Evolutionary conservation across 1,140 invertebrate species (phyloP).

Genomic region (Meloidogyne chitwoodi): DNA sequence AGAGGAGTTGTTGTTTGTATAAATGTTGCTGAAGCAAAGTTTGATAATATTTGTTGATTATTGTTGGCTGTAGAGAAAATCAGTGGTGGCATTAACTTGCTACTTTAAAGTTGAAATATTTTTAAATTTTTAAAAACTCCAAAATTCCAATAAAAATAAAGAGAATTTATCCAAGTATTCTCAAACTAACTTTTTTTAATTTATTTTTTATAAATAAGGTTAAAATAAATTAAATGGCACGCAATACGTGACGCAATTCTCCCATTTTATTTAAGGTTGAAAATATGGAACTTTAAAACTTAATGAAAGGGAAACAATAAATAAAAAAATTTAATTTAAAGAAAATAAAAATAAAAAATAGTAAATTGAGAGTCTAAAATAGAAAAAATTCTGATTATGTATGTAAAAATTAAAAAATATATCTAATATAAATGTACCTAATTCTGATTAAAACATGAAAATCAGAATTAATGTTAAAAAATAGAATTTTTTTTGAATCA

Average conservation of each 20-base stretch:
- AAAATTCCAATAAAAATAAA: too few species aligned
- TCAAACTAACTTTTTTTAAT: too few species aligned
- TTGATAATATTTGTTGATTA: not conserved
- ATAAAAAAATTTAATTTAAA: not conserved
- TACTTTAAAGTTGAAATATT: not conserved
- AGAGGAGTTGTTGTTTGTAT: too few species aligned
- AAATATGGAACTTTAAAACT: not conserved
- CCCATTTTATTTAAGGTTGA: not conserved
- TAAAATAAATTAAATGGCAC: not conserved
- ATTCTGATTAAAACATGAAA: too few species aligned
- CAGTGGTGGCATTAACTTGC: not conserved
- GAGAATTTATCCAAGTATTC: too few species aligned
- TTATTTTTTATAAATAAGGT: not conserved
- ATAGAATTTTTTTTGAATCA: too few species aligned
- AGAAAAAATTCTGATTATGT: too few species aligned
- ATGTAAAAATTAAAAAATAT: too few species aligned
- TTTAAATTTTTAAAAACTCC: not conserved
- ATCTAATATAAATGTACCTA: too few species aligned
- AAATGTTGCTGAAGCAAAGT: not conserved
- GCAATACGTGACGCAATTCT: not conserved
- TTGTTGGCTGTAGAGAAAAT: not conserved
- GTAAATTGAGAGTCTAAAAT: too few species aligned
- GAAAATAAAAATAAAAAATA: too few species aligned
- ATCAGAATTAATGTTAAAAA: too few species aligned
- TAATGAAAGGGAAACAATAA: not conserved